Conservation (phyloP, 2,797 vertebrate species). For the Paramormyrops hopkinsi region DNA sequence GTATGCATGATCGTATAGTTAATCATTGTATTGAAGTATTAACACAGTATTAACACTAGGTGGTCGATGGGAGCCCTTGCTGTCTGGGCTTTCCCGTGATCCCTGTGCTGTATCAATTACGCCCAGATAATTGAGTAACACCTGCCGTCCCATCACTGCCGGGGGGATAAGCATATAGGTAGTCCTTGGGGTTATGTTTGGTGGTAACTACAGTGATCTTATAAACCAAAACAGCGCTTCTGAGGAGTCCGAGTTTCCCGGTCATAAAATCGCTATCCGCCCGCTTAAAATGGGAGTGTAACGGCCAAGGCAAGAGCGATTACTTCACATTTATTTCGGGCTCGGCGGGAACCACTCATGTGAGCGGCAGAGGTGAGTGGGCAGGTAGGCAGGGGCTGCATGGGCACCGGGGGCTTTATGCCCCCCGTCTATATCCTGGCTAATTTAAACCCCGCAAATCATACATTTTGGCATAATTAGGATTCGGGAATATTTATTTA, state of each 20-base stretch:
- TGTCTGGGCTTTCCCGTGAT: not conserved
- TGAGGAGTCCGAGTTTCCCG: not conserved
- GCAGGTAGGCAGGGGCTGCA: not conserved
- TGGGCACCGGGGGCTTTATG: not conserved
- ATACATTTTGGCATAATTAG: not conserved
- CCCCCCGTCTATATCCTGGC: not conserved
- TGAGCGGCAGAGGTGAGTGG: constrained; percentile 33
- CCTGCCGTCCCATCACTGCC: constrained; percentile 2
- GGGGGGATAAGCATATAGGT: not conserved
- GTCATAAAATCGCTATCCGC: not conserved
- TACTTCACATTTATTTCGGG: constrained; percentile 71
- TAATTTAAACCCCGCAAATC: not conserved
- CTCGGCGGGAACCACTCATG: constrained; percentile 72
- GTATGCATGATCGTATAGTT: not conserved
- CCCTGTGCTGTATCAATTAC: not conserved
- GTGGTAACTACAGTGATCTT: not conserved
- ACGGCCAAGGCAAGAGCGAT: constrained; percentile 57
- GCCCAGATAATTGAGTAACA: not conserved
- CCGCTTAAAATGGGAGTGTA: constrained; percentile 23
- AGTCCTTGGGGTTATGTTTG: not conserved
- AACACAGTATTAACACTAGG: not conserved
- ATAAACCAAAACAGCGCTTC: not conserved
- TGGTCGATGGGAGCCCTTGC: not conserved
- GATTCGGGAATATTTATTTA: not conserved
- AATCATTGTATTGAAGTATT: not conserved